A percentile compares a stretch with the other conserved stretches of the same genome.
phyloP scores from a whole-genome alignment of 2,797 vertebrate species.

The Odontamblyopus rebecca region DNA sequence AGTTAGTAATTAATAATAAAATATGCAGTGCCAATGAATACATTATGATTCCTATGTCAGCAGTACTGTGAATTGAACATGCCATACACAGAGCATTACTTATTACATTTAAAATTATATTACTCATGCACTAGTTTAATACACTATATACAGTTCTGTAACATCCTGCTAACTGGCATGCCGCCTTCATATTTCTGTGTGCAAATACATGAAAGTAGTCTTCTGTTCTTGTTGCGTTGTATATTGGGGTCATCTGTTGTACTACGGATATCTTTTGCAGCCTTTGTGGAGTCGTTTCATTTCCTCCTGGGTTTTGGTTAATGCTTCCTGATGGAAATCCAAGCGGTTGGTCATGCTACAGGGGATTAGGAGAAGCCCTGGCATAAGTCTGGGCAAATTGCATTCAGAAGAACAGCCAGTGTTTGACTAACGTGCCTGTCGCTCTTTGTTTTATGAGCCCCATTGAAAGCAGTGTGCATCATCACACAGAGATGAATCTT shows the following conservation, averaged over 20 bases:
- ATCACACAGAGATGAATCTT: not conserved
- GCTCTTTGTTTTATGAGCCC: slow-evolving; percentile 33
- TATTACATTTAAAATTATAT: not conserved
- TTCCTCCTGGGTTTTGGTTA: slow-evolving; percentile 39
- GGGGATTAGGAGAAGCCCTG: slow-evolving; percentile 43
- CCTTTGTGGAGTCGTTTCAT: slow-evolving; percentile 31
- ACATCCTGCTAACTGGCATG: slow-evolving; percentile 60
- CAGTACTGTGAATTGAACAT: not conserved
- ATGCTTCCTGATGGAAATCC: slow-evolving; percentile 51
- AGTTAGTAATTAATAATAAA: not conserved
- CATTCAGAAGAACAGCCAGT: slow-evolving; percentile 31
- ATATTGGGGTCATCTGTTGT: slow-evolving; percentile 34
- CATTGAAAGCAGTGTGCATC: slow-evolving; percentile 5
- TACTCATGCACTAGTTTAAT: not conserved
- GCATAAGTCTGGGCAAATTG: slow-evolving; percentile 48
- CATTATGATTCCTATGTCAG: not conserved
- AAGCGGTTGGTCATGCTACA: slow-evolving; percentile 25
- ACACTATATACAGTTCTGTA: slow-evolving; percentile 37
- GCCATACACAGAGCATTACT: not conserved
- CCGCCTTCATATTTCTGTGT: slow-evolving; percentile 7
- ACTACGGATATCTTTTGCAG: slow-evolving; percentile 45
- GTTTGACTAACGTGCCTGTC: slow-evolving; percentile 12
- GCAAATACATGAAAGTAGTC: not conserved
- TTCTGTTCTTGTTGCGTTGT: slow-evolving; percentile 18
- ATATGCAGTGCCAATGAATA: slow-evolving; percentile 15